Conservation (phyloP, 2,888 invertebrate species). For the Globia sparganii region DNA sequence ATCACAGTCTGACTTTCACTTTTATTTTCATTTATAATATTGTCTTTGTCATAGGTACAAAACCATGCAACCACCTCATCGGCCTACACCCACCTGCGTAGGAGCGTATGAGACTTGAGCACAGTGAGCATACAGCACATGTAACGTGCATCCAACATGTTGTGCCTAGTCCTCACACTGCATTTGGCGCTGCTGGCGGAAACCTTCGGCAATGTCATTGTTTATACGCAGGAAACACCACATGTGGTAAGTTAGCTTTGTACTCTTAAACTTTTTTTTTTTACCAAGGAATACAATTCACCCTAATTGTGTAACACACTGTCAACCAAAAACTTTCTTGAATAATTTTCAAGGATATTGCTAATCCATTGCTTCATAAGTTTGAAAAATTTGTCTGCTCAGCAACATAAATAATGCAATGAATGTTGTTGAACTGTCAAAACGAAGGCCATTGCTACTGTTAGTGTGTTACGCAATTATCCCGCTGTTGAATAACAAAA, state of each 20-base stretch:
- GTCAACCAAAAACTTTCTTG: too few relatives aligned
- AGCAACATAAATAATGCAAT: not conserved
- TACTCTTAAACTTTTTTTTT: not conserved
- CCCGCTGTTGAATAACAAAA: not conserved
- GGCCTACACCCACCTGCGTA: conserved; percentile 58
- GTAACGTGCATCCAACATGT: conserved; percentile 72
- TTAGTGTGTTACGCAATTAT: not conserved
- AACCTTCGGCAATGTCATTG: conserved; percentile 76
- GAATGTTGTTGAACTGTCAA: not conserved
- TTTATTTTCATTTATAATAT: not conserved
- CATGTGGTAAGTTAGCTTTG: conserved; percentile 75
- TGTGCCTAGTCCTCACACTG: conserved; percentile 66
- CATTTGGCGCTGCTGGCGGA: conserved; percentile 75
- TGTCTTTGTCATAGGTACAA: conserved; percentile 58
- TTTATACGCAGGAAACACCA: conserved; percentile 77
- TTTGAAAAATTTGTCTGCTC: not conserved
- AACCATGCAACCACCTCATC: conserved; percentile 71
- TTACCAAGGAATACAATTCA: too few relatives aligned
- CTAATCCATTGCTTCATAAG: too few relatives aligned
- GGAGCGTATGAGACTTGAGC: conserved; percentile 71
- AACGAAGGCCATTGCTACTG: not conserved
- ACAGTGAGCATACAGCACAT: conserved; percentile 33
- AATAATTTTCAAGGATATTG: not conserved
- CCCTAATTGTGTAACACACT: too few relatives aligned
- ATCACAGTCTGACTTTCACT: not conserved